Conservation (phyloP, 1,140 invertebrate species). For the Bombus pyrosoma region DNA sequence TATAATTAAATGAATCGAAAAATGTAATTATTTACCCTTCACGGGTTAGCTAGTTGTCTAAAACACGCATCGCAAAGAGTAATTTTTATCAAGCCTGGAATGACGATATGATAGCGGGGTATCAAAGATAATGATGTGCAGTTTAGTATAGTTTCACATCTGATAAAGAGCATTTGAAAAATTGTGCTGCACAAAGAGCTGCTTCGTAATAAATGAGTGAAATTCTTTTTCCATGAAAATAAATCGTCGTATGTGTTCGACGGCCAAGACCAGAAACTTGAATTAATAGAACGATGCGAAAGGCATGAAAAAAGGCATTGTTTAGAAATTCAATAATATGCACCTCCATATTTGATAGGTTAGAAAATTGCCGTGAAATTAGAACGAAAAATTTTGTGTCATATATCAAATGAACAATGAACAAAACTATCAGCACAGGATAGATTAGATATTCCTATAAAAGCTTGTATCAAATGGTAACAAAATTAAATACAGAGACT, state of each 20-base stretch:
- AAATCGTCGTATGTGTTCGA: not conserved
- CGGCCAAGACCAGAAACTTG: not conserved
- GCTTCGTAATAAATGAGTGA: not conserved
- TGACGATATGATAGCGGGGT: not conserved
- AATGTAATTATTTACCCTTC: not conserved
- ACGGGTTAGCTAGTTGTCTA: not conserved
- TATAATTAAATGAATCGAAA: not conserved
- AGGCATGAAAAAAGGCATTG: slow-evolving; percentile 7
- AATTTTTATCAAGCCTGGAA: not conserved
- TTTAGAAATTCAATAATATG: not conserved
- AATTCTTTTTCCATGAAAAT: slow-evolving; percentile 11
- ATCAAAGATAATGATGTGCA: not conserved
- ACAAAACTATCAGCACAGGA: not conserved
- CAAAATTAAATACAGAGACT: too few species aligned
- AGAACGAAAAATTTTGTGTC: too few species aligned
- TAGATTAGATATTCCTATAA: not conserved
- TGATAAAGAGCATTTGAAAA: not conserved
- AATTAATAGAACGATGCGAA: slow-evolving; percentile 24
- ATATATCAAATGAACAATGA: too few species aligned
- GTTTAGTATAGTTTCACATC: not conserved
- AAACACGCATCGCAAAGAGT: not conserved
- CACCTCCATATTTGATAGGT: not conserved
- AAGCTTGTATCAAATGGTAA: not conserved
- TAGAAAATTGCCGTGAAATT: slow-evolving; percentile 16
- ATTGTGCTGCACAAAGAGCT: not conserved